Conservation (phyloP, 37 sponge, comb jelly and placozoan genomes). For the Eunapius fragilis region DNA sequence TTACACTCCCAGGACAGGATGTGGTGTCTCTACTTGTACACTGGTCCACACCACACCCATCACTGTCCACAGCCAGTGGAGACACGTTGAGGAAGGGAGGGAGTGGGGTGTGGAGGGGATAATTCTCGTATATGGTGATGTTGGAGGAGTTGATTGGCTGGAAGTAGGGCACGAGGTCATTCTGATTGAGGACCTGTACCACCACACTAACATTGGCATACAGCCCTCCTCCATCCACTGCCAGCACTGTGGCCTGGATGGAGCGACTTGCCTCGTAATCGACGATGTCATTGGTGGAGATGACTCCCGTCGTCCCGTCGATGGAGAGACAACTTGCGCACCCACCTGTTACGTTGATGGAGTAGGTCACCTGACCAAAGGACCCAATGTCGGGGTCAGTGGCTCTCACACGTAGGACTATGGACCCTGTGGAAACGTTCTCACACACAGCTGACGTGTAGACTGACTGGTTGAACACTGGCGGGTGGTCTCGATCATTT, state of each 20-base stretch:
- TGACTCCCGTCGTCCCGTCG: slow-evolving; percentile 29
- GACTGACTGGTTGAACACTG: background rate
- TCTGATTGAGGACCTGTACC: slow-evolving; percentile 44
- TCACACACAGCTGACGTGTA: slow-evolving; percentile 49
- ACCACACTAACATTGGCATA: background rate
- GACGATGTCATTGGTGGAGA: slow-evolving; percentile 20
- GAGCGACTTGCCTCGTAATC: slow-evolving; percentile 10
- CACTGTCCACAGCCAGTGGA: slow-evolving; percentile 38
- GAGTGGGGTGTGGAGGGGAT: slow-evolving; percentile 31
- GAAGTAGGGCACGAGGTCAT: slow-evolving; percentile 33
- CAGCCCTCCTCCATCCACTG: slow-evolving; percentile 21
- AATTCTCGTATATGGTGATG: slow-evolving; percentile 26
- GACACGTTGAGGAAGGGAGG: background rate
- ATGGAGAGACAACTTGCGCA: slow-evolving; percentile 10
- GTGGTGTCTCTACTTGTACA: slow-evolving; percentile 17
- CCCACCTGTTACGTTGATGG: background rate
- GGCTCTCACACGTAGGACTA: slow-evolving; percentile 22
- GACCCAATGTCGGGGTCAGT: slow-evolving; percentile 46
- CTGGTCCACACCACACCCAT: slow-evolving; percentile 41
- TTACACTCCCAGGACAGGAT: slow-evolving; percentile 13
- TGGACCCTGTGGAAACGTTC: slow-evolving; percentile 33
- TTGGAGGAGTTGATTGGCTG: background rate
- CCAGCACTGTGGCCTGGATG: background rate
- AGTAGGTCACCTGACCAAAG: slow-evolving; percentile 45
- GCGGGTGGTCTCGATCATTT: slow-evolving; percentile 45